A percentile compares a stretch with the other conserved stretches of the same genome.
phyloP scores from a whole-genome alignment of 2,888 invertebrate species.

The Eristalis tenax region DNA sequence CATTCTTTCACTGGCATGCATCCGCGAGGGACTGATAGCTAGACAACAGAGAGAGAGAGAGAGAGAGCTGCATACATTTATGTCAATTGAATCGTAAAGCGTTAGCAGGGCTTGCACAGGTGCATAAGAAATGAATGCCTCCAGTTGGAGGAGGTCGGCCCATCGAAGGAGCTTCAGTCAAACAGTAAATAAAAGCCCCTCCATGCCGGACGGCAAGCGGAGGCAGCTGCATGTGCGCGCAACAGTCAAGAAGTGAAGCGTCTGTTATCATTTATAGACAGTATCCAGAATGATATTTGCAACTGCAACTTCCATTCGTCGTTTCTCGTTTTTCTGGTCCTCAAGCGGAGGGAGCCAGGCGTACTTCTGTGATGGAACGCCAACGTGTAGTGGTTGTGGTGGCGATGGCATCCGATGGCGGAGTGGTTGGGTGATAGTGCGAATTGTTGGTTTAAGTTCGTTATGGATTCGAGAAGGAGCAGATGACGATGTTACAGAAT shows the following conservation, averaged over 20 bases:
- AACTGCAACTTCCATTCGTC: conserved; percentile 3
- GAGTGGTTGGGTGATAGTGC: not conserved
- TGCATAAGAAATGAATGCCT: conserved; percentile 66
- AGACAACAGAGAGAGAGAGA: not conserved
- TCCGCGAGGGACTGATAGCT: not conserved
- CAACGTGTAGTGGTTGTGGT: not conserved
- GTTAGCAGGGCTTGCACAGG: conserved; percentile 52
- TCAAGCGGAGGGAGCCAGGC: conserved; percentile 17
- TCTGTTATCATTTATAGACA: conserved; percentile 61
- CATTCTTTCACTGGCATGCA: not conserved
- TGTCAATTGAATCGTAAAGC: conserved; percentile 64
- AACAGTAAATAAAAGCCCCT: conserved; percentile 24
- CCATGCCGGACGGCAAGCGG: not conserved
- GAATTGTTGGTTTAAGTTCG: not conserved
- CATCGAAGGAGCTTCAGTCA: not conserved
- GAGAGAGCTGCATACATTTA: conserved; percentile 45
- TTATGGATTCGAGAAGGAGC: not conserved
- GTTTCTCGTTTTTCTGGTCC: conserved; percentile 49
- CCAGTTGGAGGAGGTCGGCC: conserved; percentile 19
- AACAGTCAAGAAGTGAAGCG: conserved; percentile 40
- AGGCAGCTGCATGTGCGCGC: conserved; percentile 16
- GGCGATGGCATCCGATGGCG: not conserved
- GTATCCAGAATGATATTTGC: conserved; percentile 35
- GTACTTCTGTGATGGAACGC: not conserved
- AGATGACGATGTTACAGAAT: not conserved